Percentiles rank a stretch among this genome's conserved stretches.
phyloP scores from a whole-genome alignment of 2,888 invertebrate genomes.

The Eupithecia exiguata region DNA sequence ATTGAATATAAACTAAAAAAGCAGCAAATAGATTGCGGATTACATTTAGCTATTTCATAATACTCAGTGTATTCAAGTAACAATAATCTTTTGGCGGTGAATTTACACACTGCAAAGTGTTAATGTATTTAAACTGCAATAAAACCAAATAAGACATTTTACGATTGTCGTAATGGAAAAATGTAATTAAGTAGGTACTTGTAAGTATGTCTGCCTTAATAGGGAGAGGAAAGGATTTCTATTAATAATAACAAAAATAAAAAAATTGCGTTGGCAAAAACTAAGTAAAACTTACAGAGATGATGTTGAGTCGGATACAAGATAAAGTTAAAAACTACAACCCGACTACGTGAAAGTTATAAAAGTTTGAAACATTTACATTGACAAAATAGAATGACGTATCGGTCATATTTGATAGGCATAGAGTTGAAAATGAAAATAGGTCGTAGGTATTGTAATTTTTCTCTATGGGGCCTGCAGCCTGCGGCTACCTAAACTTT shows the following conservation, averaged over 20 bases:
- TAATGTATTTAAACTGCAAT: conserved; percentile 38
- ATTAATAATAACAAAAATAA: not conserved
- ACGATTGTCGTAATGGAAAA: conserved; percentile 39
- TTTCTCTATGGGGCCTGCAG: too few relatives aligned
- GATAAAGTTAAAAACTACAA: too few relatives aligned
- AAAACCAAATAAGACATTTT: conserved; percentile 42
- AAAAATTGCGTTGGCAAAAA: not conserved
- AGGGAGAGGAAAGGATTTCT: not conserved
- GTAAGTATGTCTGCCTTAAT: not conserved
- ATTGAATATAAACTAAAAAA: not conserved
- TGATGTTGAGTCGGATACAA: not conserved
- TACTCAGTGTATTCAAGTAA: conserved; percentile 19
- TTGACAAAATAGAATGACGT: too few relatives aligned
- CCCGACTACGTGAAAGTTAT: too few relatives aligned
- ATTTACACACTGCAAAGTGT: conserved; percentile 27
- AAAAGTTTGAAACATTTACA: too few relatives aligned
- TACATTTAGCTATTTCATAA: conserved; percentile 16
- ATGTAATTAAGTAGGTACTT: not conserved
- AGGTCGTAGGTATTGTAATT: too few relatives aligned
- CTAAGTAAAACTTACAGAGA: not conserved
- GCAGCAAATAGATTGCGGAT: not conserved
- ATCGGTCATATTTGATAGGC: too few relatives aligned
- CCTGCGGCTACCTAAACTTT: too few relatives aligned
- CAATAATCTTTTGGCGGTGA: conserved; percentile 30
- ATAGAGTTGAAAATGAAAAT: too few relatives aligned